phyloP scores from a whole-genome alignment of 2,888 invertebrate genomes.

The Drosophila vallismaia region DNA sequence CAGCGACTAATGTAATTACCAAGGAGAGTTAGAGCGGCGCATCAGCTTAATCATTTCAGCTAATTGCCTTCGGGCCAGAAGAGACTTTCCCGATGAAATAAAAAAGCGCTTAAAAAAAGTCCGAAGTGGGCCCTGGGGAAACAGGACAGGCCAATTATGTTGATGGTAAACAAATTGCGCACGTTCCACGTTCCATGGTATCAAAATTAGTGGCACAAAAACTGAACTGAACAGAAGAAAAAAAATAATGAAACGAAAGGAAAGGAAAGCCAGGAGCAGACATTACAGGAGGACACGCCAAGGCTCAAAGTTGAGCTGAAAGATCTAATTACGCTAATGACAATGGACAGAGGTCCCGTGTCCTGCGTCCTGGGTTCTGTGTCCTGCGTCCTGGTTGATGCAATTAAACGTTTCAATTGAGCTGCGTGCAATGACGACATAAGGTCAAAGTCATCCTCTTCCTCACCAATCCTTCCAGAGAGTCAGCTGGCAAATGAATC shows the following conservation, averaged over 20 bases:
- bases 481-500: constrained; percentile 82
- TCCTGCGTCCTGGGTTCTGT: constrained; percentile 11
- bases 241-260: constrained; percentile 20
- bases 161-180: constrained; percentile 83
- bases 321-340: constrained; percentile 83
- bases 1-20: constrained; percentile 80
- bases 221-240: not conserved
- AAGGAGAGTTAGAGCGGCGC: constrained; percentile 52
- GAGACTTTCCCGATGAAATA: constrained; percentile 48
- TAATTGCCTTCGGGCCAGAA: constrained; percentile 69
- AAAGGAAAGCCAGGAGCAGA: constrained; percentile 28
- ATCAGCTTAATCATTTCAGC: constrained; percentile 80
- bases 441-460: constrained; percentile 75
- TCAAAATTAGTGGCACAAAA: constrained; percentile 69
- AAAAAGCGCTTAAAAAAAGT: constrained; percentile 74
- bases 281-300: constrained; percentile 63
- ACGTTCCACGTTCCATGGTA: constrained; percentile 80
- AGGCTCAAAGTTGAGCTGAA: constrained; percentile 41
- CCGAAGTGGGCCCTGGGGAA: constrained; percentile 71
- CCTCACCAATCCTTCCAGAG: constrained; percentile 8
- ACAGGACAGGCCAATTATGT: constrained; percentile 78
- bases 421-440: constrained; percentile 82
- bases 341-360: constrained; percentile 38
- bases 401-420: constrained; percentile 81
- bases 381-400: constrained; percentile 45